Evolutionary conservation across 2,113 vertebrate genomes (phyloP), one percentile per base, ranked within the genome.

Genomic region (Scomber scombrus): DNA sequence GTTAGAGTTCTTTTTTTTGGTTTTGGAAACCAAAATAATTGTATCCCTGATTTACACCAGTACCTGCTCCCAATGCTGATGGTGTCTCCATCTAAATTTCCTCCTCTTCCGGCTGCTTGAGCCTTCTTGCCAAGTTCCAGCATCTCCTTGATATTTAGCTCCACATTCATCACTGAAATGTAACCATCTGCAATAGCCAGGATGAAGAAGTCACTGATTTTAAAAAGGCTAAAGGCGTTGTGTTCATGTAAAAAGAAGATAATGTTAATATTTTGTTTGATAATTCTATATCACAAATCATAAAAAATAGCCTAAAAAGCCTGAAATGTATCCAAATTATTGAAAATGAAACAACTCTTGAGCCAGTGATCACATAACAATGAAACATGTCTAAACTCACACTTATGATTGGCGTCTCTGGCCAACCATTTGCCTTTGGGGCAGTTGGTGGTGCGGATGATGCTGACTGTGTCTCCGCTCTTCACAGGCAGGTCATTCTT

Each of bases 1-100:
- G 57, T 16, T 19, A n/a, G 26, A 63, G 14, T 15, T 29, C 0
- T 9, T 45, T 50, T 56, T 15, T 31, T 43, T 62, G 2, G 63
- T 31, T 43, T 57, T 1, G 63, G 12, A 64, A 58, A 50, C 2
- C 2, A 71, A 56, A 40, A 13, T 9, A 31, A 69, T 56, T 6
- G 12, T 3, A 26, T 26, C 23, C 45, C 21, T 5, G 19, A 46
- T n/a, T 16, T 26, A 43, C 0, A 2, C 3, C 8, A 9, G 60
- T 83, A 95, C 95, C 94, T 94, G 94, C 94, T 95, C 55, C 88
- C 92, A 2, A 90, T 80, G 47, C 94, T 95, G 73, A 91, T 52
- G 31, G 89, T 93, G 40, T 96, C 95, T 5, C 57, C 89, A 7
- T 95, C 94, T 5, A 5, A 0, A 18, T 85, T 84, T 5, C 90